Base-by-base conservation (phyloP, 2,888 invertebrate genomes). In the Lypha dubia region DNA sequence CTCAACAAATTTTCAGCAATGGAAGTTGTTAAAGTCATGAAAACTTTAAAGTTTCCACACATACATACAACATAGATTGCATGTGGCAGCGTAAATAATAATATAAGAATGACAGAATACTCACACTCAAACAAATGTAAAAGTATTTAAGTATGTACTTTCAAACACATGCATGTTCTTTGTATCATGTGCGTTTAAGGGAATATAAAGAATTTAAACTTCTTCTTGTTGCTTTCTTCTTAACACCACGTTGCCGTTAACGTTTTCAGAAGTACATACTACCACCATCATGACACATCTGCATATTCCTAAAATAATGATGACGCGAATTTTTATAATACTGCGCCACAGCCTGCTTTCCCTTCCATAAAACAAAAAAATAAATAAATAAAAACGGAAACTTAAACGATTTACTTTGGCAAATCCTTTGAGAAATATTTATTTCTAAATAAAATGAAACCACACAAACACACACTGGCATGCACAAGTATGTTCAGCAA, bases 361-460 rank as follows among this genome's bases (percentile, higher is more conserved):
- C 9, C n/a, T 60, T 63, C 35, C 17, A 22, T 22, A 24, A 73
- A 58, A 38, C n/a, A 70, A 53, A 38, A n/a, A 68, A 17, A 41
- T 32, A 77, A 68, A 70, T 41, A 82, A 68, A 76, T 24, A 71
- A 51, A 67, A 75, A 83, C 60, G 41, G 46, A 63, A 79, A 83
- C 75, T 83, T 84, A 76, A 77, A 71, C 84, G 84, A 84, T 84
- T 83, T 80, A 73, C 76, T 84, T 84, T 80, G 60, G 84, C 53
- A 84, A 84, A 84, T 84, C 84, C 84, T 84, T 84, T 84, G 84
- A 84, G 84, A 84, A 80, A 84, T 84, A 84, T 80, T 80, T 84
- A 84, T 84, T 84, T 80, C 76, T 73, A 76, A 77, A 84, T 70
- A 73, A 84, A 77, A 53, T 67, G 38, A 74, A 68, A 74, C 22